These are phyloP conservation scores for Ptyas mucosa DNA, from an alignment of 2,113 vertebrate genomes.

Conservation along the genomic window DNA sequence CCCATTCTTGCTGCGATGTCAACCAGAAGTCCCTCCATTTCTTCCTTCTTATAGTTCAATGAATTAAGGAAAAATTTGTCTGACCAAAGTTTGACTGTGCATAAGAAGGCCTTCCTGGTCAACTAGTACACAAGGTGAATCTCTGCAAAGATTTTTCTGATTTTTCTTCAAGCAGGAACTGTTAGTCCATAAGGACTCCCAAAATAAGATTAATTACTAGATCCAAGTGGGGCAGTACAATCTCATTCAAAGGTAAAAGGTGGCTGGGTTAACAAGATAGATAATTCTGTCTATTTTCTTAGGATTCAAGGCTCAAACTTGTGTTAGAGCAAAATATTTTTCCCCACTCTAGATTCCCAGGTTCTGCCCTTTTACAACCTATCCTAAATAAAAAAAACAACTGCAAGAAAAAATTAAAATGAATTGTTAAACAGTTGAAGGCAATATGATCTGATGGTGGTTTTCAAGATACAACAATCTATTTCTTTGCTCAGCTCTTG, in stretches of 20 bases:
- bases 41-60: neutral
- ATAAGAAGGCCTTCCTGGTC: neutral
- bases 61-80: neutral
- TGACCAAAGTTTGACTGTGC: neutral
- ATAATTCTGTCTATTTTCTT: neutral
- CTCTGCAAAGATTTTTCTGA: neutral
- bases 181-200: neutral
- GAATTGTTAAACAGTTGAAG: neutral
- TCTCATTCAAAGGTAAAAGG: neutral
- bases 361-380: neutral
- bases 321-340: neutral
- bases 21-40: neutral
- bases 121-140: neutral
- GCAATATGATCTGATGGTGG: neutral
- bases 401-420: neutral
- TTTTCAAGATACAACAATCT: neutral
- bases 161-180: neutral
- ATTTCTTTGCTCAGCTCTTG: neutral
- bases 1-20: too few species aligned
- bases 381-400: neutral
- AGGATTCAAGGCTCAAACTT: neutral
- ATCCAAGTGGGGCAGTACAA: neutral
- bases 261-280: too few species aligned
- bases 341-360: neutral
- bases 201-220: neutral